Evolutionary conservation across 2,888 invertebrate species (phyloP).

Genomic region (Drosophila mulleri): DNA sequence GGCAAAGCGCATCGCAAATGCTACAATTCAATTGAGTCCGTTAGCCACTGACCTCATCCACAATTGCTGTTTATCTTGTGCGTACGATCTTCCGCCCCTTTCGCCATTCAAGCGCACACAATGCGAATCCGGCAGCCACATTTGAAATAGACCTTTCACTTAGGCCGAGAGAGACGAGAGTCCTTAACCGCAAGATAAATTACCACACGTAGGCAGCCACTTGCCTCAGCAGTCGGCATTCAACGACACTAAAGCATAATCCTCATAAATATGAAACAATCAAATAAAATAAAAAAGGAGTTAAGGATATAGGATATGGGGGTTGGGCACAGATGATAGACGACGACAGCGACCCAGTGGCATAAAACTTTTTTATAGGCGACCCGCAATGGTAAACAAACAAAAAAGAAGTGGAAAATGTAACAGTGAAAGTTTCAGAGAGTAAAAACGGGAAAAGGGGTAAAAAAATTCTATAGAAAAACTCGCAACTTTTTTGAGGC

Average conservation of each 20-base stretch:
- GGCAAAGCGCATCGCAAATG: constrained; percentile 51
- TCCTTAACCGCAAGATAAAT: constrained; percentile 67
- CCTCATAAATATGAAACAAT: constrained; percentile 80
- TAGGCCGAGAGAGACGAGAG: constrained; percentile 43
- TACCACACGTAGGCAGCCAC: constrained; percentile 63
- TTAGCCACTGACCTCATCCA: constrained; percentile 26
- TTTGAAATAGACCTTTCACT: constrained; percentile 54
- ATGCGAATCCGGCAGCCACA: constrained; percentile 38
- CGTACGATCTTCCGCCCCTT: constrained; percentile 44
- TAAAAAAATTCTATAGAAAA: constrained; percentile 53
- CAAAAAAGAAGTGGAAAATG: constrained; percentile 15
- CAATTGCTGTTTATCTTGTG: constrained; percentile 64
- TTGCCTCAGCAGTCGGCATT: constrained; percentile 33
- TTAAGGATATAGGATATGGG: constrained; percentile 33
- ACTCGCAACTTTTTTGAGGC: constrained; percentile 40
- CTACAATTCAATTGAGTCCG: constrained; percentile 48
- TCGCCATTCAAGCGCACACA: constrained; percentile 51
- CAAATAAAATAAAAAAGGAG: constrained; percentile 72
- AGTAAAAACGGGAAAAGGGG: constrained; percentile 59
- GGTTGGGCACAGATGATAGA: constrained; percentile 28
- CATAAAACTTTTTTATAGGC: constrained; percentile 53
- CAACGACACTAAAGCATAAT: constrained; percentile 68
- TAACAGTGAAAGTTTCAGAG: constrained; percentile 53
- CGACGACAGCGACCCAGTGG: constrained; percentile 40
- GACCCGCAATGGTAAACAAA: constrained; percentile 18